Conservation (phyloP, 1,140 invertebrate species). For the Hestina assimilis region DNA sequence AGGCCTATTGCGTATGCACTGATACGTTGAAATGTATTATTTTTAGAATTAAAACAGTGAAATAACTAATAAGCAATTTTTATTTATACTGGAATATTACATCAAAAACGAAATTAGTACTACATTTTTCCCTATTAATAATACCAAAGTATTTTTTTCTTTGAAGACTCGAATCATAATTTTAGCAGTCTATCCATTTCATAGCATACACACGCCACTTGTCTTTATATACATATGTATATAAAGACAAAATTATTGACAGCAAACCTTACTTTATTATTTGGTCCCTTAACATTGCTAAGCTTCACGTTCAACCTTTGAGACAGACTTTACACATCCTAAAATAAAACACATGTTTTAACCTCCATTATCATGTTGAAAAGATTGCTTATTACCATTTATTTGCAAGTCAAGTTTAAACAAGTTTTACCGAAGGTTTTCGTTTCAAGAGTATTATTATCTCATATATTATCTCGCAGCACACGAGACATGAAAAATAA, state of each 20-base stretch:
- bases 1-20: conserved; percentile 35
- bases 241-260: too few relatives aligned
- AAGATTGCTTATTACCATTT: conserved; percentile 6
- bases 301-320: neutral
- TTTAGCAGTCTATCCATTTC: too few relatives aligned
- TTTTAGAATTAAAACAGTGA: neutral
- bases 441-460: conserved; percentile 10
- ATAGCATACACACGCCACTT: too few relatives aligned
- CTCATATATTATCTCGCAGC: neutral
- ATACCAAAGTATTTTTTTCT: too few relatives aligned
- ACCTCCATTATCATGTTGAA: conserved; percentile 5
- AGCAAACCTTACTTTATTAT: too few relatives aligned
- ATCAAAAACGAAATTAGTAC: too few relatives aligned
- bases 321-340: neutral
- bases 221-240: too few relatives aligned
- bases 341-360: conserved; percentile 19
- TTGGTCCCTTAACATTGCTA: too few relatives aligned
- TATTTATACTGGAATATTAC: too few relatives aligned
- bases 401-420: conserved; percentile 5
- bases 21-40: conserved; percentile 28
- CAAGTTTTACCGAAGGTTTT: neutral
- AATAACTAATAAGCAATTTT: too few relatives aligned
- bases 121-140: too few relatives aligned
- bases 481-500: conserved; percentile 5
- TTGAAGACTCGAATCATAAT: too few relatives aligned